A percentile compares a stretch with the other conserved stretches of the same genome.
Conservation (phyloP, 2,797 vertebrate genomes). For the Antrozous pallidus region DNA sequence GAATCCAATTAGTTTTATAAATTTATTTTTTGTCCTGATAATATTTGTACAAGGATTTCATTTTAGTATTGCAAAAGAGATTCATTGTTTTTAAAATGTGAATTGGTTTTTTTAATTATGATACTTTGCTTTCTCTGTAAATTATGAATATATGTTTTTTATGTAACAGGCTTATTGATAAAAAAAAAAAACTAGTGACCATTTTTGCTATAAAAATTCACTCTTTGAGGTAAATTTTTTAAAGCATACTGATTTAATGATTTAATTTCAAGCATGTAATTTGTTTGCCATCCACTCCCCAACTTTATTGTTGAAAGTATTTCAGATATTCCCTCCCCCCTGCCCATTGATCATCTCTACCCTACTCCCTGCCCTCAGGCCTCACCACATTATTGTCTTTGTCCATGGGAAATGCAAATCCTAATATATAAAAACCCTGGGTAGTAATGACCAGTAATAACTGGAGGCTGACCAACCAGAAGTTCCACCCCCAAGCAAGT, state of each 20-base stretch:
- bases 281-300: background rate
- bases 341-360: too few species aligned
- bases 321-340: too few species aligned
- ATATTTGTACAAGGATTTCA: slow-evolving; percentile 72
- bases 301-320: too few species aligned
- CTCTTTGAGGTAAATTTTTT: background rate
- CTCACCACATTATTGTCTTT: too few species aligned
- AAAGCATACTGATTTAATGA: background rate
- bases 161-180: slow-evolving; percentile 40
- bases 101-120: slow-evolving; percentile 75
- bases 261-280: background rate
- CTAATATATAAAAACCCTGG: too few species aligned
- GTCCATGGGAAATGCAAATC: too few species aligned
- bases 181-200: background rate
- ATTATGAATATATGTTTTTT: slow-evolving; percentile 59
- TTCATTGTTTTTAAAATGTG: slow-evolving; percentile 75
- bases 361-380: too few species aligned
- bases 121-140: slow-evolving; percentile 64
- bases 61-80: slow-evolving; percentile 71
- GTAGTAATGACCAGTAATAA: too few species aligned
- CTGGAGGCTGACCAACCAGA: too few species aligned
- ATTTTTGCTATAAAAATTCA: slow-evolving; percentile 3
- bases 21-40: slow-evolving; percentile 79
- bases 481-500: too few species aligned
- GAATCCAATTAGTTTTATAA: slow-evolving; percentile 79